Percentiles rank a stretch among this genome's conserved stretches.
These are phyloP conservation scores for Parasteatoda lunata DNA, from an alignment of 2,888 invertebrate species.

Conservation along the genomic window DNA sequence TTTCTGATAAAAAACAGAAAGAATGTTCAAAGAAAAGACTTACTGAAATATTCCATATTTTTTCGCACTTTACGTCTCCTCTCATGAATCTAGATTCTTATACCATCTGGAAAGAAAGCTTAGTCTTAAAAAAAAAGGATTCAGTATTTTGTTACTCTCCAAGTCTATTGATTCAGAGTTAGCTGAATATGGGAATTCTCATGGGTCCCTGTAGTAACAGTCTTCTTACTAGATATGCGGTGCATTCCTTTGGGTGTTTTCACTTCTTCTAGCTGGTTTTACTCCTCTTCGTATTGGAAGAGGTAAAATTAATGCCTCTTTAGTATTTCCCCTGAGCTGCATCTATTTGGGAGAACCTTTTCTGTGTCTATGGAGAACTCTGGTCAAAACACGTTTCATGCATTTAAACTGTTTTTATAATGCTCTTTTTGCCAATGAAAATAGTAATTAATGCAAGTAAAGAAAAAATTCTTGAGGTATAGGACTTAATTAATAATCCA, in stretches of 20 bases:
- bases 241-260: constrained; percentile 53
- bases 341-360: constrained; percentile 22
- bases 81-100: constrained; percentile 32
- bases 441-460: no score
- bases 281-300: constrained; percentile 48
- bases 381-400: background rate
- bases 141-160: constrained; percentile 54
- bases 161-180: constrained; percentile 64
- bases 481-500: no score
- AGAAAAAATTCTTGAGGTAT: no score
- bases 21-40: constrained; percentile 5
- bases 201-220: constrained; percentile 49
- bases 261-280: constrained; percentile 57
- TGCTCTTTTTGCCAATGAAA: background rate
- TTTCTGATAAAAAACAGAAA: background rate
- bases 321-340: constrained; percentile 45
- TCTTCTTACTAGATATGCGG: constrained; percentile 58
- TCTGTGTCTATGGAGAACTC: background rate
- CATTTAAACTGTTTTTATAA: background rate
- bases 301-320: constrained; percentile 62
- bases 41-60: constrained; percentile 54
- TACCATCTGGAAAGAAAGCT: constrained; percentile 53
- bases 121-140: constrained; percentile 51
- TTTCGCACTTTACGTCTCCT: background rate
- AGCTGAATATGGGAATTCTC: constrained; percentile 59